Percentiles rank a stretch among this genome's conserved stretches.
phyloP scores from a whole-genome alignment of 2,113 vertebrate genomes.

The Aplodontia rufa region DNA sequence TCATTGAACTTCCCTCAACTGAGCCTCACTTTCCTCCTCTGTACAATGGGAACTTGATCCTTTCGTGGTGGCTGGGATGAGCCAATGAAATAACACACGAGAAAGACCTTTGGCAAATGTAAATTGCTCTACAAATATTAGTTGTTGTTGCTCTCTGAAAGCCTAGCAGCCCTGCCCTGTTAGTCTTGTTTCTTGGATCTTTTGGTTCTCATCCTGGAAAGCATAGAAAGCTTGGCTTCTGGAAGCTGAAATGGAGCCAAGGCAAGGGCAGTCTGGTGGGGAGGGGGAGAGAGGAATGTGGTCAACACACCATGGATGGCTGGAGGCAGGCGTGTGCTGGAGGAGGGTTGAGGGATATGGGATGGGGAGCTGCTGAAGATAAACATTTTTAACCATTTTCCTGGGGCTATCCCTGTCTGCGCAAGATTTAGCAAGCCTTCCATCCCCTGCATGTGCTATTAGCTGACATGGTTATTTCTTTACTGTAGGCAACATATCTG shows the following conservation, averaged over 20 bases:
- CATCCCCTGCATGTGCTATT: neutral
- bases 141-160: slow-evolving; percentile 24
- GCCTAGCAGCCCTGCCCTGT: neutral
- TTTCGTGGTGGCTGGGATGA: neutral
- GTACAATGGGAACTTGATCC: neutral
- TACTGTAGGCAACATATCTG: slow-evolving; percentile 36
- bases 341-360: neutral
- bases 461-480: slow-evolving; percentile 43
- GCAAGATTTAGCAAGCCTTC: neutral
- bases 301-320: neutral
- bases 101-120: slow-evolving; percentile 7
- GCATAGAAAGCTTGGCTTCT: slow-evolving; percentile 46
- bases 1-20: neutral
- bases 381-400: neutral
- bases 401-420: neutral
- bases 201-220: slow-evolving; percentile 19
- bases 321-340: neutral
- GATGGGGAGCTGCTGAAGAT: neutral
- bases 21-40: neutral
- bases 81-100: neutral
- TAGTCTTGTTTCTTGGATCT: neutral
- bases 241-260: neutral
- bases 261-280: neutral
- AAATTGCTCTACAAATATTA: neutral
- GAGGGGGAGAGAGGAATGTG: neutral